These are phyloP conservation scores for Clarias pachynema DNA, from an alignment of 2,797 vertebrate species.

Conservation along the genomic window DNA sequence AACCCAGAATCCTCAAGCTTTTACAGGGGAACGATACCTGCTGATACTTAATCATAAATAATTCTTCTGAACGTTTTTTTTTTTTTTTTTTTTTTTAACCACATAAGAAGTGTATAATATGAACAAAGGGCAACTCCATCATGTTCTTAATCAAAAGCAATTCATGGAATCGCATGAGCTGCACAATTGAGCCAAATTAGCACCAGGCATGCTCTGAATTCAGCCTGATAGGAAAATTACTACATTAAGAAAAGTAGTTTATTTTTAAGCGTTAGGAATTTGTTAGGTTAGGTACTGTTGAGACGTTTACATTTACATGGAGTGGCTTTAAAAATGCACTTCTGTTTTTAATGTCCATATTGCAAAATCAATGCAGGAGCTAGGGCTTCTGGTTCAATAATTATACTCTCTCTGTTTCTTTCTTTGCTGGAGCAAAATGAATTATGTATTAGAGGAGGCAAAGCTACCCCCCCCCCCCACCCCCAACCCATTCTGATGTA, in stretches of 20 bases:
- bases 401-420: background rate
- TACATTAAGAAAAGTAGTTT: background rate
- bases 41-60: background rate
- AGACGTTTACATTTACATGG: conserved; percentile 24
- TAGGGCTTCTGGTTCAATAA: background rate
- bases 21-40: background rate
- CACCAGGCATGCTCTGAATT: background rate
- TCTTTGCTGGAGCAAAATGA: conserved; percentile 26
- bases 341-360: background rate
- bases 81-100: background rate
- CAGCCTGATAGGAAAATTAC: background rate
- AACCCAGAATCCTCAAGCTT: background rate
- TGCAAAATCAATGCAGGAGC: conserved; percentile 30
- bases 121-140: background rate
- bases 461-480: conserved; percentile 33
- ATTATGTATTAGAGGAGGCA: conserved; percentile 48
- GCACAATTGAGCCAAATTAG: background rate
- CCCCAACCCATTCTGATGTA: conserved; percentile 37
- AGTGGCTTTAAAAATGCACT: background rate
- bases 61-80: background rate
- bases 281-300: background rate
- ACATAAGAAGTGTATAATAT: background rate
- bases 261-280: background rate
- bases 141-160: conserved; percentile 1
- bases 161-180: background rate